These are phyloP conservation scores for Tachyglossus aculeatus DNA, from an alignment of 2,797 vertebrate genomes.

Conservation along the genomic window DNA sequence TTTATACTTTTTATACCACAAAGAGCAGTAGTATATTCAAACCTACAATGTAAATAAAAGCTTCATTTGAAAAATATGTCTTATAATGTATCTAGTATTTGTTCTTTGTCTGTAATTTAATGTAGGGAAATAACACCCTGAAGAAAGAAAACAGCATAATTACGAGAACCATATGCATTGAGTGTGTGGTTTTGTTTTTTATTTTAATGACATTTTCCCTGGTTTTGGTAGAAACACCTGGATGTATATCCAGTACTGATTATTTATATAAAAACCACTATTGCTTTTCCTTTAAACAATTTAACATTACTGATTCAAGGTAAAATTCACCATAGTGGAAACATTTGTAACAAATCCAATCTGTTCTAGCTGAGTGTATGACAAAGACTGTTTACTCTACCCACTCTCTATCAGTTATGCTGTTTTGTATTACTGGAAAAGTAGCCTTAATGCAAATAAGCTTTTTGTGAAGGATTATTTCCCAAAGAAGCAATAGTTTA, in stretches of 20 bases:
- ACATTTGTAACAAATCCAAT: background rate
- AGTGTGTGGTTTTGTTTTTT: slow-evolving; percentile 72
- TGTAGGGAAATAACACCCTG: slow-evolving; percentile 18
- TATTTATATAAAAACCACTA: slow-evolving; percentile 66
- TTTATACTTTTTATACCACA: slow-evolving; percentile 2
- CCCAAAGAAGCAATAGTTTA: no score
- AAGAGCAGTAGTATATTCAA: slow-evolving; percentile 46
- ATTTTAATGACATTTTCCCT: slow-evolving; percentile 61
- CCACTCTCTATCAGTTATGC: no score
- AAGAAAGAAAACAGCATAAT: slow-evolving; percentile 34
- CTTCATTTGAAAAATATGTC: slow-evolving; percentile 30
- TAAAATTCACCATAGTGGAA: slow-evolving; percentile 24
- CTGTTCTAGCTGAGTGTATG: no score
- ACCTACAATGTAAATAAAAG: slow-evolving; percentile 29
- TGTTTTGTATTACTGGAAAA: no score
- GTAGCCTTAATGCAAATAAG: no score
- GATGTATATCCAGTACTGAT: slow-evolving; percentile 63
- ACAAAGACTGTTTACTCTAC: no score
- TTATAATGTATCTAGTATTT: slow-evolving; percentile 47
- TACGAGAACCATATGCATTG: slow-evolving; percentile 47
- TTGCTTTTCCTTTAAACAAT: slow-evolving; percentile 48
- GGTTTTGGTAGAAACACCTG: slow-evolving; percentile 60
- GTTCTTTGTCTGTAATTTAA: slow-evolving; percentile 42
- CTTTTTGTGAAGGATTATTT: no score
- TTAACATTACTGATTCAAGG: slow-evolving; percentile 47